Conservation (phyloP, 2,113 vertebrate species). For the Pholis gunnellus region DNA sequence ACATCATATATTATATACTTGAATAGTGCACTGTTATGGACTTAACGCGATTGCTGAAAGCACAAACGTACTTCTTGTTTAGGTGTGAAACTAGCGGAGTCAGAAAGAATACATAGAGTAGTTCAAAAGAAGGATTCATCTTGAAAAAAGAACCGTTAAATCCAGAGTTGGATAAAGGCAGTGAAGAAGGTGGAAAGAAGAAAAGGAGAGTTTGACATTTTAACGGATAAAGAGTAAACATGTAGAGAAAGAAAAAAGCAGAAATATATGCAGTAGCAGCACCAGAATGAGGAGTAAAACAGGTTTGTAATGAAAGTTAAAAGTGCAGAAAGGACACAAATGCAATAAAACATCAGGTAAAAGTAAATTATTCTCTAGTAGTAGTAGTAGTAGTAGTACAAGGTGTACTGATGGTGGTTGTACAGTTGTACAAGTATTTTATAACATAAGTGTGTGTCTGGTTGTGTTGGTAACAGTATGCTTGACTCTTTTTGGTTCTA, state of each 20-base stretch:
- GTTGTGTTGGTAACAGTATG: not conserved
- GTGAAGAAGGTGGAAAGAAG: not conserved
- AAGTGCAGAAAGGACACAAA: not conserved
- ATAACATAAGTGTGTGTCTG: not conserved
- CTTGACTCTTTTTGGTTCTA: constrained; percentile 58
- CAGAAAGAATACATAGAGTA: not conserved
- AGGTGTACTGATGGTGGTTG: not conserved
- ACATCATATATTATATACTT: not conserved
- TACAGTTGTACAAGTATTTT: not conserved
- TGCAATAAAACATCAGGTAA: not conserved
- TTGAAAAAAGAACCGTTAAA: not conserved
- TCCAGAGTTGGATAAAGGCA: not conserved
- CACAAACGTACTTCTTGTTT: not conserved
- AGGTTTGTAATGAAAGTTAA: not conserved
- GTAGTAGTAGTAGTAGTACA: not conserved
- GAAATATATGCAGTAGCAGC: not conserved
- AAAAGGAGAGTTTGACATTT: not conserved
- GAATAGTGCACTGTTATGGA: not conserved
- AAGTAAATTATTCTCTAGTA: not conserved
- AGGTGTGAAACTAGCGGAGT: not conserved
- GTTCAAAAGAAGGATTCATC: not conserved
- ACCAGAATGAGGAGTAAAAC: not conserved
- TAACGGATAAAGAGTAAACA: not conserved
- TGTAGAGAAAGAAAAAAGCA: not conserved
- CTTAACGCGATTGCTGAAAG: not conserved